phyloP scores from a whole-genome alignment of 2,888 invertebrate genomes.

The Girardia tigrina region DNA sequence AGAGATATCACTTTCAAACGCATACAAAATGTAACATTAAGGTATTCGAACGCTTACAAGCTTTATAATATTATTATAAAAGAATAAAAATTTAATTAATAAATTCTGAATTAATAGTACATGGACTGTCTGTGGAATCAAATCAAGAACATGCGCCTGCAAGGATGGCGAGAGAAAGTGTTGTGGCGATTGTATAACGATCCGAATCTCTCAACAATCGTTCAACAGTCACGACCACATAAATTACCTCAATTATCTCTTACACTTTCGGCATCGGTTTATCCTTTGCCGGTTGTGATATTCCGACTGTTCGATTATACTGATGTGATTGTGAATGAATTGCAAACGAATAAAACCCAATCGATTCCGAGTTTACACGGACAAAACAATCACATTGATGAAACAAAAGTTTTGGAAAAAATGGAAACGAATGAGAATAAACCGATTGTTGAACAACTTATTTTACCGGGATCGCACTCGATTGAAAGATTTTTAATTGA shows the following conservation, averaged over 20 bases:
- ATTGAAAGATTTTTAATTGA: constrained; percentile 94
- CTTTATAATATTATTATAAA: too few species aligned
- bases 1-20: too few species aligned
- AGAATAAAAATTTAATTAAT: too few species aligned
- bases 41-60: too few species aligned
- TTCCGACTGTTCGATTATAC: constrained; percentile 92
- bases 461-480: constrained; percentile 81
- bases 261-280: constrained; percentile 57
- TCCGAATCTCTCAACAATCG: neutral
- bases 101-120: too few species aligned
- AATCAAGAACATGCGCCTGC: constrained; percentile 72
- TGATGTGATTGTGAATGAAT: constrained; percentile 69
- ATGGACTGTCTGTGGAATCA: constrained; percentile 91
- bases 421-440: neutral
- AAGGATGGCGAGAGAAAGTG: constrained; percentile 92
- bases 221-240: constrained; percentile 28
- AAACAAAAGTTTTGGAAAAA: neutral
- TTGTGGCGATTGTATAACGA: constrained; percentile 71
- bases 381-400: neutral
- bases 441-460: constrained; percentile 46
- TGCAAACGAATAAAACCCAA: neutral
- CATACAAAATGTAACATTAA: too few species aligned
- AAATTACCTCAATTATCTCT: constrained; percentile 24
- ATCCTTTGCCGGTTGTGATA: constrained; percentile 84
- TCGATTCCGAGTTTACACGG: neutral